Percentiles rank a stretch among this genome's conserved stretches.
phyloP scores from a whole-genome alignment of 2,113 vertebrate species.

The Zapornia atra region DNA sequence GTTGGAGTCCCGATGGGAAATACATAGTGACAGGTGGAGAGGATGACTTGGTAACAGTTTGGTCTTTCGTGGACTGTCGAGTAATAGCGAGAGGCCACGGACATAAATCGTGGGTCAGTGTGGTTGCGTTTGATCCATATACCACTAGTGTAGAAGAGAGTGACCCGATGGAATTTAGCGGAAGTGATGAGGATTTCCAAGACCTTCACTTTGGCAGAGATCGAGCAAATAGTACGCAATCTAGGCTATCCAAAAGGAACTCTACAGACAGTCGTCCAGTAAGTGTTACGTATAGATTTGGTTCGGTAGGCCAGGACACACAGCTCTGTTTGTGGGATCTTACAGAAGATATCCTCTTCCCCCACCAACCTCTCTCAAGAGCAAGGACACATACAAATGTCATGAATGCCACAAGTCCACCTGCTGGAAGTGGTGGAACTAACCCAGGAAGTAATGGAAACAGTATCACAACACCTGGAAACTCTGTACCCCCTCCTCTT shows the following conservation, averaged over 20 bases:
- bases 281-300: slow-evolving; percentile 95
- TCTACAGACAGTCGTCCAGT: slow-evolving; percentile 95
- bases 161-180: slow-evolving; percentile 93
- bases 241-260: slow-evolving; percentile 94
- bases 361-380: slow-evolving; percentile 94
- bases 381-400: slow-evolving; percentile 98
- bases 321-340: slow-evolving; percentile 98
- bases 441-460: slow-evolving; percentile 80
- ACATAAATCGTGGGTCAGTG: slow-evolving; percentile 98
- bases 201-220: slow-evolving; percentile 92
- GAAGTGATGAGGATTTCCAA: slow-evolving; percentile 97
- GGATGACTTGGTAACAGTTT: slow-evolving; percentile 97
- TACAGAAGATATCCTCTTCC: slow-evolving; percentile 98
- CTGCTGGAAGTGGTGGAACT: slow-evolving; percentile 76
- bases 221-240: slow-evolving; percentile 92
- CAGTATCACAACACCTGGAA: slow-evolving; percentile 82
- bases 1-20: slow-evolving; percentile 97
- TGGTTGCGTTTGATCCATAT: slow-evolving; percentile 96
- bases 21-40: slow-evolving; percentile 97
- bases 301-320: slow-evolving; percentile 97
- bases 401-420: slow-evolving; percentile 92
- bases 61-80: slow-evolving; percentile 94
- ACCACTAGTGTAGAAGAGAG: slow-evolving; percentile 96
- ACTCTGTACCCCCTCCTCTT: slow-evolving; percentile 86
- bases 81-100: slow-evolving; percentile 96